phyloP scores from a whole-genome alignment of 2,888 invertebrate genomes.

The Leptogaster cylindrica region DNA sequence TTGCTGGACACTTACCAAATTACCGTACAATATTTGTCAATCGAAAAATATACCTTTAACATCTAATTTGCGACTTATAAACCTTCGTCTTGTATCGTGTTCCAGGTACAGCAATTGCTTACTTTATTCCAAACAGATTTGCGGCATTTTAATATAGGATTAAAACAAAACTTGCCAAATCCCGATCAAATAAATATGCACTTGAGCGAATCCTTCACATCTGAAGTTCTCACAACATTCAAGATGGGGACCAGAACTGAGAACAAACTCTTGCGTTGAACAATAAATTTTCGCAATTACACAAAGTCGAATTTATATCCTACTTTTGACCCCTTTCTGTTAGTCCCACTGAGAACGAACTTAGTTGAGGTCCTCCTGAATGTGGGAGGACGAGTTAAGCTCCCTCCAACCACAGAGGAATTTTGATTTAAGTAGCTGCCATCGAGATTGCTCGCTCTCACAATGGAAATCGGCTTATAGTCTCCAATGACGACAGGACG shows the following conservation, averaged over 20 bases:
- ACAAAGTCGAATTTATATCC: constrained; percentile 60
- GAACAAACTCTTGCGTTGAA: constrained; percentile 24
- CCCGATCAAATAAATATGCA: constrained; percentile 3
- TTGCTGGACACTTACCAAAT: too few relatives aligned
- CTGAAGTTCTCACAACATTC: constrained; percentile 3
- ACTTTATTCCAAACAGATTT: constrained; percentile 13
- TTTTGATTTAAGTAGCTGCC: constrained; percentile 37
- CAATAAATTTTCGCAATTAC: constrained; percentile 55
- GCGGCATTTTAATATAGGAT: neutral
- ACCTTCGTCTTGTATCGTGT: too few relatives aligned
- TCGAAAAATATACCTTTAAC: constrained; percentile 15
- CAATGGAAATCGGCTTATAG: constrained; percentile 60
- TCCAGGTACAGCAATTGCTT: neutral
- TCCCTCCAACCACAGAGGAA: constrained; percentile 11
- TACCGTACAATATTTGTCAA: too few relatives aligned
- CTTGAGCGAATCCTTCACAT: neutral
- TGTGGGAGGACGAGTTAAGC: neutral
- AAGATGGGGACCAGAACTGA: constrained; percentile 9
- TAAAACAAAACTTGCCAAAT: neutral
- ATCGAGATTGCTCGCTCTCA: constrained; percentile 45
- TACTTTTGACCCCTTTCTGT: constrained; percentile 58
- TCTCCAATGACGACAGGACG: constrained; percentile 52
- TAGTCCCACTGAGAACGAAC: constrained; percentile 39
- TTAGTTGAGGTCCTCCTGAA: constrained; percentile 1
- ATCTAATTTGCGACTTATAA: too few relatives aligned